These are phyloP conservation scores for Puma concolor DNA, from an alignment of 2,113 vertebrate species.

Conservation along the genomic window DNA sequence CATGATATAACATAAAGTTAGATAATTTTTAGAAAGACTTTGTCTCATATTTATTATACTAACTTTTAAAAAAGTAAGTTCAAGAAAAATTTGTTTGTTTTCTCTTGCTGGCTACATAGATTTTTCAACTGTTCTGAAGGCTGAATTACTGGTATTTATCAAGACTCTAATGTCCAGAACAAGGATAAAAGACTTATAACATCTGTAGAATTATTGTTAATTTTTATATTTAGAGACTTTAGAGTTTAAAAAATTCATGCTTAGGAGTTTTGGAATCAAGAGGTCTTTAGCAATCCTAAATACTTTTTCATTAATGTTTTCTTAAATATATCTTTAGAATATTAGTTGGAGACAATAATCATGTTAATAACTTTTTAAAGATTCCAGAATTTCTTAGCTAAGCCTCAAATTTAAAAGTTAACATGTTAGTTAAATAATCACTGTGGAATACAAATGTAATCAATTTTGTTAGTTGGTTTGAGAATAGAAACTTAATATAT, in stretches of 20 bases:
- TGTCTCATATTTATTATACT: conserved; percentile 69
- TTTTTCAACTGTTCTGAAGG: not conserved
- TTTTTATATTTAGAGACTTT: not conserved
- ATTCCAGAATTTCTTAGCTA: not conserved
- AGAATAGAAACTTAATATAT: not conserved
- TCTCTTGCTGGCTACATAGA: not conserved
- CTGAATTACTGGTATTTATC: not conserved
- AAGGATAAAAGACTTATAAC: conserved; percentile 19
- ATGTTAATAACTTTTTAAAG: not conserved
- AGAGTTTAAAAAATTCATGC: not conserved
- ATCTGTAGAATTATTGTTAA: not conserved
- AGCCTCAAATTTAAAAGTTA: not conserved
- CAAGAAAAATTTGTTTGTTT: not conserved
- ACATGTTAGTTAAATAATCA: not conserved
- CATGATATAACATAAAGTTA: conserved; percentile 69
- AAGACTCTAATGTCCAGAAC: not conserved
- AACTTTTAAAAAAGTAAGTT: conserved; percentile 65
- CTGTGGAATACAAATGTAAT: not conserved
- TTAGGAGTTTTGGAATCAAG: not conserved
- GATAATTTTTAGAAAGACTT: conserved; percentile 75
- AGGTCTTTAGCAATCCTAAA: not conserved
- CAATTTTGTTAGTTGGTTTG: not conserved
- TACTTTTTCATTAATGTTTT: not conserved
- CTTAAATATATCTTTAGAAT: not conserved
- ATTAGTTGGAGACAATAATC: not conserved